These are phyloP conservation scores for Stenurella melanura DNA, from an alignment of 2,888 invertebrate genomes.

Conservation along the genomic window DNA sequence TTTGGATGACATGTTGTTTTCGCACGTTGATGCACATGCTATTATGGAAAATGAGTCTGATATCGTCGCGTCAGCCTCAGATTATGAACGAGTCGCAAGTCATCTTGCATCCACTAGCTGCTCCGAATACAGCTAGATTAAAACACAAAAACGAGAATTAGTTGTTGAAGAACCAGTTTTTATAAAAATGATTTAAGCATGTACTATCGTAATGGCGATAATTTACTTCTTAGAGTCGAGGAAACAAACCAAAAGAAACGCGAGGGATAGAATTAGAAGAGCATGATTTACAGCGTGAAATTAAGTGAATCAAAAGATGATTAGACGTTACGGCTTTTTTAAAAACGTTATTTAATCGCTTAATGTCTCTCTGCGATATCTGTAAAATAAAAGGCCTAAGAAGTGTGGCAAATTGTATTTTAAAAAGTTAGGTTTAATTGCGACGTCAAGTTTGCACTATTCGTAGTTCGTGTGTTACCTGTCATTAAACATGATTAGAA, in stretches of 20 bases:
- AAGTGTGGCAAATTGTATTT: not conserved
- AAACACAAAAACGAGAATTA: not conserved
- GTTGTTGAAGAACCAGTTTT: not conserved
- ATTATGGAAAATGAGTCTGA: too few species aligned
- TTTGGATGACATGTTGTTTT: too few species aligned
- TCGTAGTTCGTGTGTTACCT: not conserved
- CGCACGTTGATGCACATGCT: too few species aligned
- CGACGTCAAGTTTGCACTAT: not conserved
- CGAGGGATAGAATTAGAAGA: not conserved
- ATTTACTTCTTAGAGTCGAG: constrained; percentile 1
- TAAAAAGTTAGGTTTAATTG: not conserved
- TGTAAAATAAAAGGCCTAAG: not conserved
- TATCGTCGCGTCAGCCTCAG: not conserved
- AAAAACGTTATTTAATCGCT: not conserved
- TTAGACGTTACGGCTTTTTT: constrained; percentile 7
- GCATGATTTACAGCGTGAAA: constrained; percentile 2
- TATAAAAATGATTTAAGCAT: constrained; percentile 1
- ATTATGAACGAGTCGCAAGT: not conserved
- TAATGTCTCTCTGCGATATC: not conserved
- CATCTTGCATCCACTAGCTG: not conserved
- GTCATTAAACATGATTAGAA: not conserved
- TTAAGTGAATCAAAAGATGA: constrained; percentile 7
- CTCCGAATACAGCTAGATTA: not conserved
- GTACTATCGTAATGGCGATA: constrained; percentile 1
- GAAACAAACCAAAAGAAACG: not conserved